These are phyloP conservation scores for Colletes gigas DNA, from an alignment of 1,140 invertebrate genomes.

Conservation along the genomic window DNA sequence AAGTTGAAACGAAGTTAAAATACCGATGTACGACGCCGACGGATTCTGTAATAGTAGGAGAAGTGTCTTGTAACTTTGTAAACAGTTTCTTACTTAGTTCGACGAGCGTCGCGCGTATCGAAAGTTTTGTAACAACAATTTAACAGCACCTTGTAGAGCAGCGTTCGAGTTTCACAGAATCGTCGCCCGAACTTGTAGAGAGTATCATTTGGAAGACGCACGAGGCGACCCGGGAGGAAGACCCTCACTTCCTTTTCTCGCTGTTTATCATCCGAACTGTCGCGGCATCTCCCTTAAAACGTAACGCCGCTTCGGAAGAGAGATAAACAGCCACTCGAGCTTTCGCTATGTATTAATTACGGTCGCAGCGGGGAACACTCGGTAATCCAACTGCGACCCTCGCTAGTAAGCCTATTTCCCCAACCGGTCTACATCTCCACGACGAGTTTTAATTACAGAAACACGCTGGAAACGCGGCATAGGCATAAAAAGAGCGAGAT, in stretches of 20 bases:
- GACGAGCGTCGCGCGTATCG: background rate
- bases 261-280: constrained; percentile 38
- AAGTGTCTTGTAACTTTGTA: background rate
- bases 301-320: constrained; percentile 30
- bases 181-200: background rate
- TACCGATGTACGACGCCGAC: too few species aligned
- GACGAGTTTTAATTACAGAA: constrained; percentile 46
- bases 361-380: constrained; percentile 16
- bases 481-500: constrained; percentile 30
- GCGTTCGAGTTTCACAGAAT: background rate
- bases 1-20: too few species aligned
- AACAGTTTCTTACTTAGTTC: background rate
- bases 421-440: background rate
- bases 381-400: constrained; percentile 5
- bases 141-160: background rate
- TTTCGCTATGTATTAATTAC: constrained; percentile 45
- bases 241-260: background rate
- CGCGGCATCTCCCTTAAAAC: constrained; percentile 4
- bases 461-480: background rate
- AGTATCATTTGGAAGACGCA: constrained; percentile 15
- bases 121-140: background rate
- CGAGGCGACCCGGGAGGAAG: constrained; percentile 2
- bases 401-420: background rate
- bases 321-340: constrained; percentile 47
- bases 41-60: background rate